phyloP scores from a whole-genome alignment of 2,113 vertebrate genomes.

The Solea solea region DNA sequence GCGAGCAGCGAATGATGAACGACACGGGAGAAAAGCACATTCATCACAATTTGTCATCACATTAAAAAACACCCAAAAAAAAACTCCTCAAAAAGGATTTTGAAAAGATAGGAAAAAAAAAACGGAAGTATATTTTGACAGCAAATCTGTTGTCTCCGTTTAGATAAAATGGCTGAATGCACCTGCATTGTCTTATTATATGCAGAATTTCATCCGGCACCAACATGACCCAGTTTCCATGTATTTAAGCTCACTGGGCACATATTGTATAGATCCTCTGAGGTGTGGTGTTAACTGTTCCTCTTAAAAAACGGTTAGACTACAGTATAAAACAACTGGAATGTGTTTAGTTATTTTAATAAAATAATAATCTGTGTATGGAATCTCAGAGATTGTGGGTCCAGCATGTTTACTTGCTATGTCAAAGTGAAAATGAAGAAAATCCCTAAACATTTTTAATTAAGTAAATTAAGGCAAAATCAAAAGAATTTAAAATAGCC shows the following conservation, averaged over 20 bases:
- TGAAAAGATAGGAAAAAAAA: background rate
- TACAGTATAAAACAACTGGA: background rate
- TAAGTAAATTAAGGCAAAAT: too few species aligned
- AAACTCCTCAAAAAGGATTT: background rate
- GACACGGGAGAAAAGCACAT: conserved; percentile 1
- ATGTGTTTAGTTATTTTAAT: too few species aligned
- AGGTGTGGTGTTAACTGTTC: conserved; percentile 1
- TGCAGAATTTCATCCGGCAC: background rate
- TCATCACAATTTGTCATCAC: conserved; percentile 26
- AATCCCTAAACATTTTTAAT: too few species aligned
- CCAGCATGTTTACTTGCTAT: too few species aligned
- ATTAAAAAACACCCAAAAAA: background rate
- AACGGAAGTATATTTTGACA: background rate
- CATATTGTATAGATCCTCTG: too few species aligned
- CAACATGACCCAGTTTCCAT: conserved; percentile 35
- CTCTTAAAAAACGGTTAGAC: background rate
- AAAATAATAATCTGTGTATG: background rate
- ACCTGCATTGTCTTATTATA: background rate
- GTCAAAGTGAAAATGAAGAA: too few species aligned
- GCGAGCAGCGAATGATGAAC: conserved; percentile 20
- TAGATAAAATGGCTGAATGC: background rate
- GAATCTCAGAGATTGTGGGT: background rate
- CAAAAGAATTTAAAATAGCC: too few species aligned
- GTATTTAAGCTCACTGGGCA: conserved; percentile 28
- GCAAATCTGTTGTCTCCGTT: background rate